phyloP scores from a whole-genome alignment of 2,113 vertebrate species.

The Tragulus kanchil region DNA sequence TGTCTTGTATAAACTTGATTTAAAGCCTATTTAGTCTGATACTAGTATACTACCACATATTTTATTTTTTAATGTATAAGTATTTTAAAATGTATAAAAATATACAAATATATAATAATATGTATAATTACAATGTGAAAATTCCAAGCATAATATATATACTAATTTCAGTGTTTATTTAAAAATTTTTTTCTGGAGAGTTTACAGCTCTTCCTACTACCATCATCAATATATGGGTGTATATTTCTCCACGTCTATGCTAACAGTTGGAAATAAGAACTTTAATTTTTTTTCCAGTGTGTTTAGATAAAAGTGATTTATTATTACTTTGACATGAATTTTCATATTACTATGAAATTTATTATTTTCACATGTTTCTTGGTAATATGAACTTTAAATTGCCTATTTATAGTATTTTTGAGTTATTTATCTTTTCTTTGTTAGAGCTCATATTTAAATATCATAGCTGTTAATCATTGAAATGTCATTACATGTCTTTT shows the following conservation, averaged over 20 bases:
- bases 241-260: not conserved
- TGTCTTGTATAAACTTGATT: not conserved
- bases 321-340: not conserved
- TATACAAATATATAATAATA: not conserved
- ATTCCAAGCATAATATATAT: not conserved
- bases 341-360: not conserved
- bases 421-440: not conserved
- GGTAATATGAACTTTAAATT: not conserved
- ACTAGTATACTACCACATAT: not conserved
- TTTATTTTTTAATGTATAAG: not conserved
- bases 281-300: not conserved
- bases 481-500: not conserved
- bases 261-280: not conserved
- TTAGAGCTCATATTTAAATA: not conserved
- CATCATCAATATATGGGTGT: not conserved
- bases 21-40: not conserved
- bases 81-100: not conserved
- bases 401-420: not conserved
- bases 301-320: not conserved
- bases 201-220: not conserved
- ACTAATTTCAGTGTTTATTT: not conserved
- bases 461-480: not conserved
- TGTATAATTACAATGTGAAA: not conserved
- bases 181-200: not conserved
- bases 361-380: not conserved